Evolutionary conservation across 2,888 invertebrate species (phyloP), one percentile per base, ranked within the genome.

Genomic region (Ferdinandea cuprea): DNA sequence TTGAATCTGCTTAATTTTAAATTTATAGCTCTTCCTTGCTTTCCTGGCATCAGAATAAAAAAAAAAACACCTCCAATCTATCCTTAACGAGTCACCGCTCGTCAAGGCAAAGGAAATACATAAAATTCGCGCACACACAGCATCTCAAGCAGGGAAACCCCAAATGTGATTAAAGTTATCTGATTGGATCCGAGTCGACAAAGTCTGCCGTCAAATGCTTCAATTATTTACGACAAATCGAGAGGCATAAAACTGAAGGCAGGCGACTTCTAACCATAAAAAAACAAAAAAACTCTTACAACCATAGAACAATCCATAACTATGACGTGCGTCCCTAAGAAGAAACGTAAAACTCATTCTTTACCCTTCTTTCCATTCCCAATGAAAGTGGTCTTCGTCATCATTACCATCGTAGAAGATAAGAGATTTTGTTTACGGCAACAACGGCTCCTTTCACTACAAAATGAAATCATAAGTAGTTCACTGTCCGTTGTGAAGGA

Each of bases 371-470:
- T 25, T 25, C 5, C n/a, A n/a, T n/a, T n/a, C n/a, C n/a, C n/a
- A n/a, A 25, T 25, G 25, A 25, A 25, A 25, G 25, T 2, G 25
- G 25, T 25, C 25, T 25, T 25, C 3, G 25, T 25, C 5, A 2
- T 25, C 25, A 25, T 25, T 5, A 5, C 5, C 2, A 25, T 3
- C 5, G 13, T 9, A 6, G 48, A 50, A 8, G 15, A 44, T 28
- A 11, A 28, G 19, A 28, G 28, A 37, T 48, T 40, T 40, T 65
- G 56, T 73, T 73, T 48, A 52, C 42, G 42, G 25, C 65, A 46
- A 52, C 65, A 46, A 52, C 42, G 42, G 21, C 66, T 52, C 66
- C 44, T 59, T 74, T 74, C 65, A 58, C 21, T 11, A 21, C 58
- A 69, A 69, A 69, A 69, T 58, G 13, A 56, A 69, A 58, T 58